A percentile compares a stretch with the other conserved stretches of the same genome.
These are phyloP conservation scores for Noctua pronuba DNA, from an alignment of 2,888 invertebrate species.

Conservation along the genomic window DNA sequence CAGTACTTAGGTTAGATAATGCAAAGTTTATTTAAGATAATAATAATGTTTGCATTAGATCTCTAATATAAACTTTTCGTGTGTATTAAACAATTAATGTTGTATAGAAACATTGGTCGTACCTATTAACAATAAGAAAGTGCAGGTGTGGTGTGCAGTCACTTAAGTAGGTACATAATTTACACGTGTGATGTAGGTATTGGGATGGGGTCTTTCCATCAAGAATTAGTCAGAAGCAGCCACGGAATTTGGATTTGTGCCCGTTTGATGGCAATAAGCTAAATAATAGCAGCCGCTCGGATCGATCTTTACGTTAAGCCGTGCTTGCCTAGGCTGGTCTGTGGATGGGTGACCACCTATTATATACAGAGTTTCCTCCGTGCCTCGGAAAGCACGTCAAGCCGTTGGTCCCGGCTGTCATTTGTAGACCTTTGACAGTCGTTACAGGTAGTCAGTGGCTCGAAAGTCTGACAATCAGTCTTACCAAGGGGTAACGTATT, in stretches of 20 bases:
- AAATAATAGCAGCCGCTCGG: no score
- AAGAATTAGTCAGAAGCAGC: not conserved
- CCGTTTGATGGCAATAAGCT: not conserved
- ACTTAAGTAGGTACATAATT: not conserved
- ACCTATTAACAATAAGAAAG: slow-evolving; percentile 13
- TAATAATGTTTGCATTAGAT: slow-evolving; percentile 65
- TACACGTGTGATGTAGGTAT: not conserved
- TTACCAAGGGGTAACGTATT: no score
- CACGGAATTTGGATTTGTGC: not conserved
- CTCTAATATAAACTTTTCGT: slow-evolving; percentile 66
- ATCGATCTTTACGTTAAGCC: no score
- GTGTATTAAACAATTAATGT: slow-evolving; percentile 49
- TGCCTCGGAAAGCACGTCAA: no score
- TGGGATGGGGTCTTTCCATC: not conserved
- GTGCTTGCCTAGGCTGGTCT: no score
- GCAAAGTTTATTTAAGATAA: slow-evolving; percentile 62
- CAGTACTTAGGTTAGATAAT: slow-evolving; percentile 63
- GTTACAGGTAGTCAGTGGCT: no score
- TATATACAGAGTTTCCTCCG: no score
- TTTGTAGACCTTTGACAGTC: no score
- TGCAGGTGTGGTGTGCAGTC: not conserved
- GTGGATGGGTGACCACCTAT: no score
- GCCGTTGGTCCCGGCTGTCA: no score
- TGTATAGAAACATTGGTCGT: slow-evolving; percentile 22
- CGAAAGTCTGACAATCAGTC: no score